These are phyloP conservation scores for Coluber constrictor DNA, from an alignment of 2,797 vertebrate genomes.

Conservation along the genomic window DNA sequence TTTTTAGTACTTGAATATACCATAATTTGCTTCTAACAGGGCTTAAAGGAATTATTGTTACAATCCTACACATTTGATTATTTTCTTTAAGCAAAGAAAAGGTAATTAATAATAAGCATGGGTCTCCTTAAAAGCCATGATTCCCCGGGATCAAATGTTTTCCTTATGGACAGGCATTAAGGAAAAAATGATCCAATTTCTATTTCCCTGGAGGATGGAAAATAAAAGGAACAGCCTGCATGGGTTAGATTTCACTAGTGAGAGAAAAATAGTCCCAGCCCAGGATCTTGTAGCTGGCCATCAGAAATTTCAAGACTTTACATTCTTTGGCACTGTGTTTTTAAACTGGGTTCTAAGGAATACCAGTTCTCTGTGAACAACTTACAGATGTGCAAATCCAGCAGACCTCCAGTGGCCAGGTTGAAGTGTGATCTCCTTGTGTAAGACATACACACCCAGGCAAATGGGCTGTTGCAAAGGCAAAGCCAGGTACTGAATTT, in stretches of 20 bases:
- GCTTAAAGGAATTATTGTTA: neutral
- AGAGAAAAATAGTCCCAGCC: neutral
- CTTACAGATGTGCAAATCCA: neutral
- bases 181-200: neutral
- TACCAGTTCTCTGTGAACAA: neutral
- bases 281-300: neutral
- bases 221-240: neutral
- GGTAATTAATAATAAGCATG: neutral
- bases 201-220: neutral
- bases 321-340: neutral
- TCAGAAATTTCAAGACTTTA: neutral
- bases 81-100: neutral
- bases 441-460: neutral
- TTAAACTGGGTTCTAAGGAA: neutral
- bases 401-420: neutral
- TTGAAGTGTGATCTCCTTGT: neutral
- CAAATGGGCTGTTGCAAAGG: neutral
- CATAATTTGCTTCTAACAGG: neutral
- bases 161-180: neutral
- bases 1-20: neutral
- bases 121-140: neutral
- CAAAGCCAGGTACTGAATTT: neutral
- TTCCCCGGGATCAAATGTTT: no score
- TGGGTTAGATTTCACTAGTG: neutral
- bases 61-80: neutral